Base-by-base conservation (phyloP, 1,140 invertebrate genomes). In the Caenorhabditis tropicalis region DNA sequence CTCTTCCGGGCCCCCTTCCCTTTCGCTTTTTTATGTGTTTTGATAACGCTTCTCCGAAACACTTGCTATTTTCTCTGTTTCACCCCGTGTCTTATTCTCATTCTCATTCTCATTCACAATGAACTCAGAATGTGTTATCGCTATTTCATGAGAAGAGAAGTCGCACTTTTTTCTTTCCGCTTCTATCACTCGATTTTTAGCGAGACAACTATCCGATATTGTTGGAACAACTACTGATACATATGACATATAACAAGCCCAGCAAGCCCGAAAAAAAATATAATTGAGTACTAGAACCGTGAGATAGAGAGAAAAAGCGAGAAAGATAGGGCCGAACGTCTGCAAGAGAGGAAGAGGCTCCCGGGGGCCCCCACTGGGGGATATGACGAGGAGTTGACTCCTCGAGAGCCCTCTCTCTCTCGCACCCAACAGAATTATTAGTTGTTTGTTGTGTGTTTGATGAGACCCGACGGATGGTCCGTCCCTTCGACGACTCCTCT, bases 401-500 rank as follows among this genome's bases (percentile, higher is more conserved):
- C 36, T 74, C 65, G 5, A 74, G 65, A 1, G 7, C 36, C 36
- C 65, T 36, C 65, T 74, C 65, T 36, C 65, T 74, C 65, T 74
- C 65, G 65, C 65, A 74, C 65, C 36, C 65, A 46, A 74, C 65
- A 74, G 65, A 74, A 74, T 74, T 74, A 74, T 74, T 74, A 74
- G 65, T 74, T 74, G 65, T 74, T 74, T 74, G 65, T 74, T 74
- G 65, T 74, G 36, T 74, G 65, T 74, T 74, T 74, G 65, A 74
- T 74, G 65, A 74, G 65, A 74, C 65, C 65, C 33, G 65, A 74
- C 65, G 65, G 65, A 74, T 74, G 65, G 65, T 74, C 65, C 65
- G 43, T 56, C 53, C 21, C 24, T 27, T 27, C 39, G 39, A 29
- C 53, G 21, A 58, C n/a, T 58, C 65, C 65, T 74, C 65, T 74